These are phyloP conservation scores for Polydrusus cervinus DNA, from an alignment of 2,888 invertebrate species.

Conservation along the genomic window DNA sequence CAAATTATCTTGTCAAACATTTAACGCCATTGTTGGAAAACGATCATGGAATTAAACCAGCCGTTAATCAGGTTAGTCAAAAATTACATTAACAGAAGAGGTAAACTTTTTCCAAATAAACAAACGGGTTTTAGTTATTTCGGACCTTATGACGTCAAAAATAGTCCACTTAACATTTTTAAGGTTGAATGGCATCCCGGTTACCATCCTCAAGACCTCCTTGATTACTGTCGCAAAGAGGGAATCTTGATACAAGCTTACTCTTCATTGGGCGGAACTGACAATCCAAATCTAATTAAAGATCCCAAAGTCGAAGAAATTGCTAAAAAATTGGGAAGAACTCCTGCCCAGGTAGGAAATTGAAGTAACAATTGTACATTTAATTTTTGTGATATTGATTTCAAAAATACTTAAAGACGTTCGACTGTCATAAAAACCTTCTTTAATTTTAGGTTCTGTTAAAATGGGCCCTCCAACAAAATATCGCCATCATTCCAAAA, in stretches of 20 bases:
- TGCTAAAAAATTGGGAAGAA: slow-evolving; percentile 74
- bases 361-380: not conserved
- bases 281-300: slow-evolving; percentile 73
- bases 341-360: slow-evolving; percentile 74
- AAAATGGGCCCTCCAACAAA: slow-evolving; percentile 84
- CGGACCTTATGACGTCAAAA: too few species aligned
- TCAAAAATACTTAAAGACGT: too few species aligned
- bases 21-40: slow-evolving; percentile 76
- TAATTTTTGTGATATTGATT: too few species aligned
- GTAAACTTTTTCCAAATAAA: too few species aligned
- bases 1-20: slow-evolving; percentile 84
- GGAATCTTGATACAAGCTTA: slow-evolving; percentile 86
- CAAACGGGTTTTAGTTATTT: too few species aligned
- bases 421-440: too few species aligned
- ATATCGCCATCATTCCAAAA: slow-evolving; percentile 81
- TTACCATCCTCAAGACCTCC: slow-evolving; percentile 77
- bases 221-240: slow-evolving; percentile 77
- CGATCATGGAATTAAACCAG: slow-evolving; percentile 76
- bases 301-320: slow-evolving; percentile 76
- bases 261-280: slow-evolving; percentile 81
- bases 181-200: slow-evolving; percentile 90
- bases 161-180: not conserved
- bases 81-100: too few species aligned
- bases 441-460: slow-evolving; percentile 74
- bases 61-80: slow-evolving; percentile 82